These are phyloP conservation scores for Pherbina coryleti DNA, from an alignment of 2,888 invertebrate genomes.

Conservation along the genomic window DNA sequence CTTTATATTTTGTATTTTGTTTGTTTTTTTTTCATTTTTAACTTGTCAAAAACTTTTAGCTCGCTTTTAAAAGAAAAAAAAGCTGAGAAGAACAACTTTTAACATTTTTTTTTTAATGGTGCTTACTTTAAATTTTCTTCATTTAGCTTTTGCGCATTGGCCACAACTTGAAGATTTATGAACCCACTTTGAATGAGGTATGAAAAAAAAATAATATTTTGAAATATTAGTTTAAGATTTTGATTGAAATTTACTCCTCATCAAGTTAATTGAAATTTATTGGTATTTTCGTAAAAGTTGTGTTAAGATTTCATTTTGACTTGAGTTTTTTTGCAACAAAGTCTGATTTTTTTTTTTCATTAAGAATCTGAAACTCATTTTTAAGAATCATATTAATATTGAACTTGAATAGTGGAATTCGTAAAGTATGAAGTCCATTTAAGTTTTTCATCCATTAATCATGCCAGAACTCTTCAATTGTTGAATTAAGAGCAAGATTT, in stretches of 20 bases:
- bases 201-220: neutral
- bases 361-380: no score
- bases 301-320: neutral
- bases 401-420: no score
- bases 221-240: neutral
- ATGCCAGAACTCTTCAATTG: no score
- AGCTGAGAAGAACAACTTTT: neutral
- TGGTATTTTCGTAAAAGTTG: neutral
- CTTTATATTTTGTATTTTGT: neutral
- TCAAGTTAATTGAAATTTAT: slow-evolving; percentile 24
- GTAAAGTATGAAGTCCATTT: no score
- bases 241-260: neutral
- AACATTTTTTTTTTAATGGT: neutral
- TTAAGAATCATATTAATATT: no score
- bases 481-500: no score
- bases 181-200: neutral
- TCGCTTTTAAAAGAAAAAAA: neutral
- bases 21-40: neutral
- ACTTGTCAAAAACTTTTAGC: neutral
- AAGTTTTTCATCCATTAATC: no score
- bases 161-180: slow-evolving; percentile 2
- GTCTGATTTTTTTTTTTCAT: no score
- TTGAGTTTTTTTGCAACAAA: no score
- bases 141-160: no score
- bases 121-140: neutral